phyloP scores from a whole-genome alignment of 2,888 invertebrate genomes.

The Ormia ochracea region DNA sequence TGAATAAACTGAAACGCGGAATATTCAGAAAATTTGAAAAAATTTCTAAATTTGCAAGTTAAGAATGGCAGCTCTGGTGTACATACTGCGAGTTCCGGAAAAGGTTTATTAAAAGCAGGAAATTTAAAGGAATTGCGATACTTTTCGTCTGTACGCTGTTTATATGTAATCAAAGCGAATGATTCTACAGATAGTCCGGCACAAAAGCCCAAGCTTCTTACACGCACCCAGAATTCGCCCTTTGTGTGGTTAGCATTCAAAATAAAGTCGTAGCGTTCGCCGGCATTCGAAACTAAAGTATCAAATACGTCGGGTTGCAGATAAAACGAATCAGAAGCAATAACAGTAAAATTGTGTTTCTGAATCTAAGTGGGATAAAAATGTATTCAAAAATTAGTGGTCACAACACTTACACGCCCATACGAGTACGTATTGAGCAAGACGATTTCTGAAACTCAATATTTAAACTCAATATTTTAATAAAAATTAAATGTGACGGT shows the following conservation, averaged over 20 bases:
- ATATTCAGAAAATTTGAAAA: too few relatives aligned
- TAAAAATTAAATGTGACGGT: too few relatives aligned
- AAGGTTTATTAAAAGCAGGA: constrained; percentile 60
- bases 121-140: too few relatives aligned
- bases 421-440: too few relatives aligned
- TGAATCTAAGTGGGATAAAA: constrained; percentile 49
- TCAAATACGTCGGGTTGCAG: constrained; percentile 68
- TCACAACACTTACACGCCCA: too few relatives aligned
- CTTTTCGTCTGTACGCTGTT: constrained; percentile 39
- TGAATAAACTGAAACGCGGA: too few relatives aligned
- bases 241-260: constrained; percentile 74
- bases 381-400: background rate
- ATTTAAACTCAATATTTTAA: too few relatives aligned
- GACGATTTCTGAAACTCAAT: too few relatives aligned
- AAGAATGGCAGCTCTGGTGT: too few relatives aligned
- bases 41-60: too few relatives aligned
- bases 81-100: constrained; percentile 53
- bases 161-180: constrained; percentile 68
- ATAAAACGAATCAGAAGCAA: constrained; percentile 73
- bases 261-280: constrained; percentile 78
- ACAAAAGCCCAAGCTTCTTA: constrained; percentile 67
- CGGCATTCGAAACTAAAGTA: constrained; percentile 73
- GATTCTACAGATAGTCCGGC: constrained; percentile 63
- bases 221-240: constrained; percentile 69
- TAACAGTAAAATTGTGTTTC: constrained; percentile 70